Conservation (phyloP, 2,888 invertebrate species). For the Clanis bilineata region DNA sequence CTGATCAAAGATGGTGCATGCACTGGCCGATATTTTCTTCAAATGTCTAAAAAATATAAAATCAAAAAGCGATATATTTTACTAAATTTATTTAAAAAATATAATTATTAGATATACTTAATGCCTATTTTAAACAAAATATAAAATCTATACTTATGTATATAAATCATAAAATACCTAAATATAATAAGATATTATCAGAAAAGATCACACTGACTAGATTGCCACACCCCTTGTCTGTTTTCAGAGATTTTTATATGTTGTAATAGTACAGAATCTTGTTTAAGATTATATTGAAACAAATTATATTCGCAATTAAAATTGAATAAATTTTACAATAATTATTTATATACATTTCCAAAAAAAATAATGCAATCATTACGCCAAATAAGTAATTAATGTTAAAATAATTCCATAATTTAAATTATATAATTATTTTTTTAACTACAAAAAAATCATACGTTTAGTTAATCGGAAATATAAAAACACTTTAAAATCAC, state of each 20-base stretch:
- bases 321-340: neutral
- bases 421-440: too few relatives aligned
- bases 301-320: neutral
- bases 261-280: conserved; percentile 8
- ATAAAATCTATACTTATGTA: conserved; percentile 43
- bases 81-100: conserved; percentile 42
- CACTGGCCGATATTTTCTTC: too few relatives aligned
- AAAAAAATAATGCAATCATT: too few relatives aligned
- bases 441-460: conserved; percentile 24
- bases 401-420: too few relatives aligned
- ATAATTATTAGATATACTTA: conserved; percentile 36
- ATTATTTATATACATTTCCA: too few relatives aligned
- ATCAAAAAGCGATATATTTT: conserved; percentile 29
- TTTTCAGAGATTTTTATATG: conserved; percentile 31
- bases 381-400: too few relatives aligned
- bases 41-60: too few relatives aligned
- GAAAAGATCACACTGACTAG: conserved; percentile 79
- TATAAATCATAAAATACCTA: conserved; percentile 39
- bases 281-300: too few relatives aligned
- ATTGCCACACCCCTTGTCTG: conserved; percentile 80
- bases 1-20: too few relatives aligned
- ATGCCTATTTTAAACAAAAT: conserved; percentile 36
- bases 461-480: conserved; percentile 58
- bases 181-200: conserved; percentile 36
- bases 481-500: conserved; percentile 35